Conservation (phyloP, 2,888 invertebrate genomes). For the Hetaerina titia region DNA sequence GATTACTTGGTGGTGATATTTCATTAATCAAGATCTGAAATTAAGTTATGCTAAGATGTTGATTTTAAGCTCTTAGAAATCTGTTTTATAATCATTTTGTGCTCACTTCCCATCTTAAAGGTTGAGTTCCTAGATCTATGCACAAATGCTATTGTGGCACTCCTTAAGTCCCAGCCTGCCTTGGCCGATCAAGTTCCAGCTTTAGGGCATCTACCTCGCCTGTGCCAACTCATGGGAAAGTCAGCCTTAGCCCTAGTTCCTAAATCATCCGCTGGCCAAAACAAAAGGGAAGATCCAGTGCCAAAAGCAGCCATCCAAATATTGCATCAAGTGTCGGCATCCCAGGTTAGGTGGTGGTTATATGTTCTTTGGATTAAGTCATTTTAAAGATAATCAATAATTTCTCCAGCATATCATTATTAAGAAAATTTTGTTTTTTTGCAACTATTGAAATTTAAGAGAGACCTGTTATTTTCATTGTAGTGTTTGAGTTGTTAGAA, state of each 20-base stretch:
- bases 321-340: conserved; percentile 90
- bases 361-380: not conserved
- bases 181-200: conserved; percentile 93
- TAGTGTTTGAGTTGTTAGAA: not conserved
- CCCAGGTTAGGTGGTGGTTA: conserved; percentile 82
- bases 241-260: conserved; percentile 80
- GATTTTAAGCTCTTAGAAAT: no score
- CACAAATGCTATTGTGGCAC: conserved; percentile 89
- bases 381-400: no score
- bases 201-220: conserved; percentile 86
- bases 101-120: conserved; percentile 77
- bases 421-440: not conserved
- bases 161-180: conserved; percentile 91
- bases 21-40: no score
- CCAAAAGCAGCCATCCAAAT: conserved; percentile 91
- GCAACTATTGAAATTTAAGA: not conserved
- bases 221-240: conserved; percentile 66
- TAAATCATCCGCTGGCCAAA: conserved; percentile 79
- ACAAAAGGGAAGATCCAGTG: conserved; percentile 76
- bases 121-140: conserved; percentile 88
- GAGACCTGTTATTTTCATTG: not conserved
- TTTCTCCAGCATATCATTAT: no score
- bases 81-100: not conserved
- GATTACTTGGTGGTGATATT: no score
- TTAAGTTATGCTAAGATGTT: no score